phyloP scores from a whole-genome alignment of 2,113 vertebrate genomes.

The Oreochromis spilurus region DNA sequence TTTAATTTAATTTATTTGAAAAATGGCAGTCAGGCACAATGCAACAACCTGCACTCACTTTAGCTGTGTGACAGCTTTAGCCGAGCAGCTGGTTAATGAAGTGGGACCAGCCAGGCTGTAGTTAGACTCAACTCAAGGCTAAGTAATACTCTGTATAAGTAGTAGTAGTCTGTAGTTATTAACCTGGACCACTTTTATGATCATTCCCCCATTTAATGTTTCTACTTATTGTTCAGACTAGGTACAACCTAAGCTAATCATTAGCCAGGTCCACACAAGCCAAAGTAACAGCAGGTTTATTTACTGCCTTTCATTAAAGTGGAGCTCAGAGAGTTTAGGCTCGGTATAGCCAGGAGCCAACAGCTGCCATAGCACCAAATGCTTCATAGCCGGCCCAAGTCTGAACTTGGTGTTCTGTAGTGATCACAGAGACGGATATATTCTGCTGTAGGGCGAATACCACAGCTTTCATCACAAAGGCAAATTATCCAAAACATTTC shows the following conservation, averaged over 20 bases:
- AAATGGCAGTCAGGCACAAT: neutral
- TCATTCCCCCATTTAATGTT: no score
- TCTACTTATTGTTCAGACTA: neutral
- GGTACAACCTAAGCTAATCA: neutral
- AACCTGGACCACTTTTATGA: neutral
- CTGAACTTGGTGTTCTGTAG: neutral
- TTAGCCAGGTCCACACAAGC: neutral
- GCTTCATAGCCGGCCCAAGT: neutral
- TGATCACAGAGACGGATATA: rapidly evolving
- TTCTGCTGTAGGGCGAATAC: neutral
- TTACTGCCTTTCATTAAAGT: neutral
- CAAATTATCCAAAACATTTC: rapidly evolving
- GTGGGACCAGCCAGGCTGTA: neutral
- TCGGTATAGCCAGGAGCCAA: neutral
- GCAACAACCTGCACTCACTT: neutral
- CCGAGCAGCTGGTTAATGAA: neutral
- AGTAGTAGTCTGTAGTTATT: neutral
- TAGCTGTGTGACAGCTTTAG: neutral
- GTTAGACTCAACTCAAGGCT: neutral
- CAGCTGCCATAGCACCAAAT: neutral
- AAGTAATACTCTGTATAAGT: neutral
- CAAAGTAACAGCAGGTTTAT: neutral
- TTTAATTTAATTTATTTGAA: rapidly evolving
- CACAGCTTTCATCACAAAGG: neutral
- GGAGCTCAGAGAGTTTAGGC: neutral